A percentile compares a stretch with the other conserved stretches of the same genome.
phyloP scores from a whole-genome alignment of 2,113 vertebrate genomes.

The Cynoglossus semilaevis region DNA sequence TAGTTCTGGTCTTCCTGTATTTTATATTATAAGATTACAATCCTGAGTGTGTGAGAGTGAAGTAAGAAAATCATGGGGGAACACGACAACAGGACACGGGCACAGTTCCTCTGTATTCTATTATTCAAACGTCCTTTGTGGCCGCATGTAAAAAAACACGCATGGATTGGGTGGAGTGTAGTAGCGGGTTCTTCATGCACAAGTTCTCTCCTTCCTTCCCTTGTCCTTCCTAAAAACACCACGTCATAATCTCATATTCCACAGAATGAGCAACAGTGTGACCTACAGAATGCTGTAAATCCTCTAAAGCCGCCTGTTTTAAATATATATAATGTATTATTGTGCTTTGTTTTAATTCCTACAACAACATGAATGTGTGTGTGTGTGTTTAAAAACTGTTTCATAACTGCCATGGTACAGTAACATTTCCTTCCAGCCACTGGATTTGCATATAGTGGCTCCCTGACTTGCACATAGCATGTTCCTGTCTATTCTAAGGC shows the following conservation, averaged over 20 bases:
- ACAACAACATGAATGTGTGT: too few species aligned
- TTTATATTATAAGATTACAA: background rate
- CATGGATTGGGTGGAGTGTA: background rate
- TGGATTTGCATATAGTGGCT: slow-evolving; percentile 29
- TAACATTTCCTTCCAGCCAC: background rate
- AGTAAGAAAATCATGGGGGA: background rate
- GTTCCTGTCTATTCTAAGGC: background rate
- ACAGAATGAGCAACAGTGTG: too few species aligned
- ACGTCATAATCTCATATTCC: background rate
- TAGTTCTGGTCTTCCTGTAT: too few species aligned
- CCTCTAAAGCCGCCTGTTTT: too few species aligned
- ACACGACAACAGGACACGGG: background rate
- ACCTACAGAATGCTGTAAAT: too few species aligned
- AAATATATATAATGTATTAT: too few species aligned
- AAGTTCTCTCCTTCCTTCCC: background rate
- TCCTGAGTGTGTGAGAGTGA: slow-evolving; percentile 1
- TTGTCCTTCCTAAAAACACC: background rate
- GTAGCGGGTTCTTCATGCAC: background rate
- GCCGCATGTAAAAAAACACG: background rate
- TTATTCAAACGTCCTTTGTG: background rate
- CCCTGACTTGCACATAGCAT: too few species aligned
- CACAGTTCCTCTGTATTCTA: background rate
- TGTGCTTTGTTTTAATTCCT: background rate
- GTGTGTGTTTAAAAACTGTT: too few species aligned
- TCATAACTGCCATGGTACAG: background rate